A percentile compares a stretch with the other conserved stretches of the same genome.
These are phyloP conservation scores for Drosophila pegasa DNA, from an alignment of 2,888 invertebrate genomes.

Conservation along the genomic window DNA sequence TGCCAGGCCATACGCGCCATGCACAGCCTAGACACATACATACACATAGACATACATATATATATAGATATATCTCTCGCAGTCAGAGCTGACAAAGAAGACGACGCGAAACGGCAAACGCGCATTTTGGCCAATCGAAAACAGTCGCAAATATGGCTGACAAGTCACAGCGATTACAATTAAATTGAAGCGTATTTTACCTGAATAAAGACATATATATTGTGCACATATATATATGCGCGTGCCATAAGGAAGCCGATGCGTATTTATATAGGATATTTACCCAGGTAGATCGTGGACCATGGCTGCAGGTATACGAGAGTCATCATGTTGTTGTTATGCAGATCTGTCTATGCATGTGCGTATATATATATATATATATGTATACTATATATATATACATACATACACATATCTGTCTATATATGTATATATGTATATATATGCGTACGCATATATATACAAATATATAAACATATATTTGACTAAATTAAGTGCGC, in stretches of 20 bases:
- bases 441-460: not conserved
- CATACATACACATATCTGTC: not conserved
- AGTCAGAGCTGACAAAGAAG: conserved; percentile 61
- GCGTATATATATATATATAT: conserved; percentile 3
- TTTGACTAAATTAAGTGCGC: conserved; percentile 3
- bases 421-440: not conserved
- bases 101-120: conserved; percentile 28
- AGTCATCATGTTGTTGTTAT: conserved; percentile 29
- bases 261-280: conserved; percentile 25
- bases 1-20: conserved; percentile 10
- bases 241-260: conserved; percentile 43
- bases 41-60: conserved; percentile 6
- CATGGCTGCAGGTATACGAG: conserved; percentile 34
- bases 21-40: conserved; percentile 10
- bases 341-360: no score
- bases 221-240: not conserved
- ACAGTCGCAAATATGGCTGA: conserved; percentile 25
- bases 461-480: not conserved
- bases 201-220: not conserved
- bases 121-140: conserved; percentile 58
- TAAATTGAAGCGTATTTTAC: conserved; percentile 23
- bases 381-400: not conserved
- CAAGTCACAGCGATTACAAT: conserved; percentile 42
- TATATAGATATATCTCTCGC: conserved; percentile 19
- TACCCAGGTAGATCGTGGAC: conserved; percentile 37